Percentiles rank a stretch among this genome's conserved stretches.
These are phyloP conservation scores for Mamestra brassicae DNA, from an alignment of 2,888 invertebrate species.

Conservation along the genomic window DNA sequence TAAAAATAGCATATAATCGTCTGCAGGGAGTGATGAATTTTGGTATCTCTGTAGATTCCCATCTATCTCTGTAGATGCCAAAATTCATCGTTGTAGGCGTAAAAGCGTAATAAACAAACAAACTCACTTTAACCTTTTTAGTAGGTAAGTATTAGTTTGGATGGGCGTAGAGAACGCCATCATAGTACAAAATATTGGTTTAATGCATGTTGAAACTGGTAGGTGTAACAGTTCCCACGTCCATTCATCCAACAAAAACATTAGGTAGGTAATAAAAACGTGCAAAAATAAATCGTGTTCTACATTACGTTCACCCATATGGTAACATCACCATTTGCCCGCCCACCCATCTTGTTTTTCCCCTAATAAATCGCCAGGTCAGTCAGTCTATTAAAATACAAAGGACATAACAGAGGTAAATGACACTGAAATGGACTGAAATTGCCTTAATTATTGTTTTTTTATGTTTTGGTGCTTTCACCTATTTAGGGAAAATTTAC, in stretches of 20 bases:
- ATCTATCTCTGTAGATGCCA: no score
- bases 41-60: no score
- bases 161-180: not conserved
- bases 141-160: no score
- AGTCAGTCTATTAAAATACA: constrained; percentile 52
- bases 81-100: no score
- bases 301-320: constrained; percentile 1
- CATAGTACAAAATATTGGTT: not conserved
- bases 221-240: not conserved
- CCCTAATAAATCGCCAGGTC: constrained; percentile 44
- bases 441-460: constrained; percentile 47
- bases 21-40: no score
- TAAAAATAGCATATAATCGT: no score
- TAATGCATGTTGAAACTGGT: no score
- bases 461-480: constrained; percentile 19
- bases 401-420: constrained; percentile 39
- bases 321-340: constrained; percentile 21
- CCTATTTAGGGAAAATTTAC: not conserved
- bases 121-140: not conserved
- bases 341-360: constrained; percentile 40
- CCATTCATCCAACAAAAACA: constrained; percentile 3
- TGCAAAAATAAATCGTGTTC: constrained; percentile 22
- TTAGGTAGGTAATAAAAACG: not conserved
- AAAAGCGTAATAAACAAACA: no score
- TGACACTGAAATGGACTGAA: constrained; percentile 33